Evolutionary conservation across 2,113 vertebrate species (phyloP).

Genomic region (Chamaea fasciata): DNA sequence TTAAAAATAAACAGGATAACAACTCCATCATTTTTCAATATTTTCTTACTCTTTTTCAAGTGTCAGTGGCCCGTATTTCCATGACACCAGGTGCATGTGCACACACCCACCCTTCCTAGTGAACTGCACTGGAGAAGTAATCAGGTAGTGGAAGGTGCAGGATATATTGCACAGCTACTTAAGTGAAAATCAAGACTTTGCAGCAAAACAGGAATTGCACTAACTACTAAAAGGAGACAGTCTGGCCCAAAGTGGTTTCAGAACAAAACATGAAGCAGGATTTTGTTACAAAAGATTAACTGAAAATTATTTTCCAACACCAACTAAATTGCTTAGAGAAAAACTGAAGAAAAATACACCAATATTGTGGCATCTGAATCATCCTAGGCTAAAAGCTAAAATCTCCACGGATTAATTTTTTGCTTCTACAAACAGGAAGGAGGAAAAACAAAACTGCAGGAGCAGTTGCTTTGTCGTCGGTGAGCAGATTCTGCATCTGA

Average conservation of each 20-base stretch:
- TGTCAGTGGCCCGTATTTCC: not conserved
- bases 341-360: not conserved
- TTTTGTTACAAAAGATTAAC: not conserved
- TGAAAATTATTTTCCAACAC: not conserved
- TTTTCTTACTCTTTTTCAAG: not conserved
- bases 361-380: not conserved
- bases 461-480: not conserved
- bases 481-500: not conserved
- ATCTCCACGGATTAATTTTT: not conserved
- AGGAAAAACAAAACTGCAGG: not conserved
- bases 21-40: not conserved
- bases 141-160: not conserved
- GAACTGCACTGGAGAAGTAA: not conserved
- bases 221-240: not conserved
- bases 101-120: too few relatives aligned
- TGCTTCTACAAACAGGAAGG: not conserved
- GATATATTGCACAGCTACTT: not conserved
- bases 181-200: not conserved
- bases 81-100: not conserved
- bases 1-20: not conserved
- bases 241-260: not conserved
- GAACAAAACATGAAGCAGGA: not conserved
- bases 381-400: not conserved
- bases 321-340: not conserved
- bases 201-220: not conserved